Percentiles rank a stretch among this genome's conserved stretches.
phyloP scores from a whole-genome alignment of 2,888 invertebrate species.

The Platycheirus rosarum region DNA sequence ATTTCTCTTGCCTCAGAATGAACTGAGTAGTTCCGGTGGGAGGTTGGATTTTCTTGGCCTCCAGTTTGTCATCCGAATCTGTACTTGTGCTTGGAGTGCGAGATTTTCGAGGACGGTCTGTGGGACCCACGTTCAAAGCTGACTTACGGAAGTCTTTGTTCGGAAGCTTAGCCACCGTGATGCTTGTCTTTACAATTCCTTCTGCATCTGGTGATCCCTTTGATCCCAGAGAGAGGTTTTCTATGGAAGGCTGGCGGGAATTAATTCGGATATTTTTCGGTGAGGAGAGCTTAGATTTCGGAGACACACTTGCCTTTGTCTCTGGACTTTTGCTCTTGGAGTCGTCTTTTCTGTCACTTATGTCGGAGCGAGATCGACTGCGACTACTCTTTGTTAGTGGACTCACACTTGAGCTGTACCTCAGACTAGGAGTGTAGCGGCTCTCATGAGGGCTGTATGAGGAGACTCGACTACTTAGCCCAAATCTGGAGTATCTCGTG shows the following conservation, averaged over 20 bases:
- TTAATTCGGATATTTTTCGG: slow-evolving; percentile 79
- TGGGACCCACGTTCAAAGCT: slow-evolving; percentile 86
- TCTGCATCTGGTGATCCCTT: slow-evolving; percentile 78
- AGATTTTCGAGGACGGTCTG: slow-evolving; percentile 81
- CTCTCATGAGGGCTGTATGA: slow-evolving; percentile 82
- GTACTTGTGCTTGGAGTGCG: slow-evolving; percentile 82
- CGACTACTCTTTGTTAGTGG: slow-evolving; percentile 76
- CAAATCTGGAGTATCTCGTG: slow-evolving; percentile 86
- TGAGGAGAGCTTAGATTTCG: slow-evolving; percentile 80
- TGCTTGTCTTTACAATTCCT: slow-evolving; percentile 82
- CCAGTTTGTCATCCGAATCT: slow-evolving; percentile 79
- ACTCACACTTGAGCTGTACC: slow-evolving; percentile 78
- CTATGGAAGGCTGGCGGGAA: slow-evolving; percentile 80
- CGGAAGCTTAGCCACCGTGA: slow-evolving; percentile 81
- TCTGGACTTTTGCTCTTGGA: slow-evolving; percentile 67
- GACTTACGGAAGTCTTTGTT: slow-evolving; percentile 91
- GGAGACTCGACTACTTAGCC: slow-evolving; percentile 84
- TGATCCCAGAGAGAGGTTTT: slow-evolving; percentile 76
- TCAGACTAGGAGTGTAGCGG: slow-evolving; percentile 79
- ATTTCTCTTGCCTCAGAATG: slow-evolving; percentile 79
- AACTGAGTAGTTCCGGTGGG: slow-evolving; percentile 73
- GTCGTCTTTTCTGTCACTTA: slow-evolving; percentile 74
- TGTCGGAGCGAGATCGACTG: slow-evolving; percentile 73
- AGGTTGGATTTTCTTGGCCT: slow-evolving; percentile 54
- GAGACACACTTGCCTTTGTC: slow-evolving; percentile 43